Conservation (phyloP, 1,140 invertebrate genomes). For the Lordiphosa mommai region DNA sequence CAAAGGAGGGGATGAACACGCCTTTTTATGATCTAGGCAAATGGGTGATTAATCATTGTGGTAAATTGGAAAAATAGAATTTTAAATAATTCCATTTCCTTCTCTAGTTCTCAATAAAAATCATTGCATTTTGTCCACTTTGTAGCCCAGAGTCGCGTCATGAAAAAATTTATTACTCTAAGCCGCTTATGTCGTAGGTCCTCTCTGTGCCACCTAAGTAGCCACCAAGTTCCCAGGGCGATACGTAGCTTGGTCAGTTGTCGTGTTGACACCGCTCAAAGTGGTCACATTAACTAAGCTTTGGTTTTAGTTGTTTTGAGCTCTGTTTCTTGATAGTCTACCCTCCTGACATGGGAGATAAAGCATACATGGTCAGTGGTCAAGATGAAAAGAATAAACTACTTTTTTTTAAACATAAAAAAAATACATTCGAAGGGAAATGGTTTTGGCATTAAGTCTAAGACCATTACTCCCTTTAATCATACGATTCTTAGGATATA, state of each 20-base stretch:
- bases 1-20: slow-evolving; percentile 26
- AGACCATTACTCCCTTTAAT: no score
- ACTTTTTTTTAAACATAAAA: no score
- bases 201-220: slow-evolving; percentile 32
- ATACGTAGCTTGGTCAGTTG: slow-evolving; percentile 1
- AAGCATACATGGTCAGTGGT: no score
- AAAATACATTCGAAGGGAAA: no score
- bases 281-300: slow-evolving; percentile 76
- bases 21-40: slow-evolving; percentile 21
- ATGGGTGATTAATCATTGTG: slow-evolving; percentile 73
- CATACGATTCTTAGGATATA: no score
- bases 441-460: no score
- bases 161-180: slow-evolving; percentile 75
- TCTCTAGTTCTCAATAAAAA: slow-evolving; percentile 21
- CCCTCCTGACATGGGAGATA: no score
- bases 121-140: slow-evolving; percentile 65
- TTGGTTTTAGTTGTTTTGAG: slow-evolving; percentile 68
- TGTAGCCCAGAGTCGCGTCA: slow-evolving; percentile 34
- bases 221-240: slow-evolving; percentile 32
- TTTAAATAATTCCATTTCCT: no score
- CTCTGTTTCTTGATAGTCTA: slow-evolving; percentile 35
- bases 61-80: slow-evolving; percentile 49
- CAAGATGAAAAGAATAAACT: no score
- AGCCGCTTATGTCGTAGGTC: slow-evolving; percentile 59
- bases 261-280: slow-evolving; percentile 62